A percentile compares a stretch with the other conserved stretches of the same genome.
Evolutionary conservation across 2,888 invertebrate species (phyloP).

Genomic region (Cephus sareptanus): DNA sequence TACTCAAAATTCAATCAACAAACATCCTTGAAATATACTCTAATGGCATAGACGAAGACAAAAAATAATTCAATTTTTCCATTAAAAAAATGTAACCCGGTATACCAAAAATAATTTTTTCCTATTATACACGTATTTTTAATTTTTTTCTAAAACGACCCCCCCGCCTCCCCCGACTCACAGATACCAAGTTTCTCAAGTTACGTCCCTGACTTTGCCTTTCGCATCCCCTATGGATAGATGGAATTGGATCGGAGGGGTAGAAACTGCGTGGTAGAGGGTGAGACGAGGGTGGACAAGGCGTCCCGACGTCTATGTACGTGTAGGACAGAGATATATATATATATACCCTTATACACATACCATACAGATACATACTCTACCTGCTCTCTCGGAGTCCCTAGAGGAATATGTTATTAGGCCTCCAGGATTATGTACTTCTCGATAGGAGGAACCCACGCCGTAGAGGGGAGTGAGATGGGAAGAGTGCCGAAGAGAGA

Average conservation of each 20-base stretch:
- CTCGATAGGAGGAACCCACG: not conserved
- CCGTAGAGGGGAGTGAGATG: not conserved
- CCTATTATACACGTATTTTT: too few relatives aligned
- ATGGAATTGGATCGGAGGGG: slow-evolving; percentile 47
- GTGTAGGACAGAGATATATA: not conserved
- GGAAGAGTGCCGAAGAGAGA: not conserved
- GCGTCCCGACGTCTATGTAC: slow-evolving; percentile 5
- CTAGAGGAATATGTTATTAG: slow-evolving; percentile 15
- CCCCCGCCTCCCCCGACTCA: too few relatives aligned
- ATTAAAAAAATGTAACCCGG: too few relatives aligned
- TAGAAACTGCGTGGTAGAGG: slow-evolving; percentile 23
- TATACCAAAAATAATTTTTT: too few relatives aligned
- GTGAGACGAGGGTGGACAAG: slow-evolving; percentile 27
- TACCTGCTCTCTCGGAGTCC: slow-evolving; percentile 4
- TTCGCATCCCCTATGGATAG: slow-evolving; percentile 35
- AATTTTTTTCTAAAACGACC: too few relatives aligned
- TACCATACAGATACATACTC: not conserved
- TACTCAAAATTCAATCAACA: too few relatives aligned
- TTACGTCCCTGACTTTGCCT: slow-evolving; percentile 1
- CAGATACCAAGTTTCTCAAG: not conserved
- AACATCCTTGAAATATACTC: too few relatives aligned
- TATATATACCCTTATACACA: not conserved
- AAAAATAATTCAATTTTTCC: too few relatives aligned
- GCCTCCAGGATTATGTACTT: slow-evolving; percentile 6
- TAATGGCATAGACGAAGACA: too few relatives aligned